Evolutionary conservation across 1,140 invertebrate species (phyloP), one percentile per base, ranked within the genome.

Genomic region (Diabrotica virgifera): DNA sequence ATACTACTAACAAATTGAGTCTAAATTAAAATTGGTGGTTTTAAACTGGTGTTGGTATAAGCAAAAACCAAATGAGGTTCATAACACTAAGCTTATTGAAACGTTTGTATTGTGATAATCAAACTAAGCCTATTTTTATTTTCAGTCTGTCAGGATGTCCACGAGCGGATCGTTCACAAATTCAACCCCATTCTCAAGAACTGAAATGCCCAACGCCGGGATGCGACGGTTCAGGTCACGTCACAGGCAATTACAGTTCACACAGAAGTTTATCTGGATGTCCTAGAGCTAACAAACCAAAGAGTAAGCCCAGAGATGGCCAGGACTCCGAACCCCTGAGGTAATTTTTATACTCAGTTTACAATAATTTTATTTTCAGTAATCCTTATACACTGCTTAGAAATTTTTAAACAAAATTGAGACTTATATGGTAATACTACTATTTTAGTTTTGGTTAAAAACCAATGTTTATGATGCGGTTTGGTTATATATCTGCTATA

Each of bases 161-260:
- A 59, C 82, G 90, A 70, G 86, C 87, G 13, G 91, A 93, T 77
- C 85, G 90, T 65, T 85, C 86, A 12, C 87, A 90, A 78, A 85
- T 91, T 61, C 88, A 90, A 70, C 86, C 87, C 14, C 89, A 90
- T 71, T 90, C 89, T 8, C 89, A 91, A 78, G 89, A 91, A 76
- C 80, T 94, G 52, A 93, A 94, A 81, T 97, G 94, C 80, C 94
- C 94, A 2, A 95, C 93, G 11, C 90, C 92, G n/a, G 91, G 91
- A 36, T 96, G 92, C 80, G 91, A 94, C 79, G 92, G 92, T 54
- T 91, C 89, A 5, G 93, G 93, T 37, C 93, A 95, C 77, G 89
- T 93, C 0, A 93, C 92, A 6, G 92, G 92, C 55, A 94, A 94
- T 79, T 94, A 93, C 76, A 91, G 91, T 36, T 94, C 92, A 11